Evolutionary conservation across 2,113 vertebrate species (phyloP).

Genomic region (Machaerirhynchus nigripectus): DNA sequence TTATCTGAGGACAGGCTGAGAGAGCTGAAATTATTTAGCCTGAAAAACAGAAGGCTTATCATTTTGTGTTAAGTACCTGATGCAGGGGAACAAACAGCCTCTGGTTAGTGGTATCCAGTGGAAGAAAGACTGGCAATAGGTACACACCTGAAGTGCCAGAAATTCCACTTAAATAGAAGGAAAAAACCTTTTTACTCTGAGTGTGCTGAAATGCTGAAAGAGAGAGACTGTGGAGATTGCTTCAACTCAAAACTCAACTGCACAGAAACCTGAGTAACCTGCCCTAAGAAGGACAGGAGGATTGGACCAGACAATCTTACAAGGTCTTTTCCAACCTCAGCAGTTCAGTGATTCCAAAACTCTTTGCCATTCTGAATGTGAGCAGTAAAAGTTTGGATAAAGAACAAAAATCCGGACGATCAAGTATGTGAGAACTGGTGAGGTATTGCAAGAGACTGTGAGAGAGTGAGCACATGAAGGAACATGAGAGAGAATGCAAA

Average conservation of each 20-base stretch:
- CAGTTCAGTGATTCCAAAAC: background rate
- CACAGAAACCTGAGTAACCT: background rate
- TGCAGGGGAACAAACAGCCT: background rate
- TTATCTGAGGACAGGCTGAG: background rate
- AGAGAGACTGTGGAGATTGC: background rate
- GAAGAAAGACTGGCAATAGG: background rate
- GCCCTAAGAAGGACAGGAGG: background rate
- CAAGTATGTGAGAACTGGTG: background rate
- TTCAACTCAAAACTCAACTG: background rate
- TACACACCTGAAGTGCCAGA: background rate
- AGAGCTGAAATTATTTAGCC: background rate
- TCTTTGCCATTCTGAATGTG: background rate
- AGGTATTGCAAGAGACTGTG: background rate
- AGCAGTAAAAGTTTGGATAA: background rate
- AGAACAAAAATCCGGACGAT: background rate
- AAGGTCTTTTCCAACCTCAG: background rate
- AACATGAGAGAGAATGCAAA: background rate
- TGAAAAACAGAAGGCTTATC: background rate
- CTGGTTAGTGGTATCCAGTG: background rate
- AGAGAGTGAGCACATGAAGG: background rate
- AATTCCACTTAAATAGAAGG: background rate
- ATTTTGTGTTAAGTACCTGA: background rate
- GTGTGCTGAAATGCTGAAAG: background rate
- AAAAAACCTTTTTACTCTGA: background rate
- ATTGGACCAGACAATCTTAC: background rate